These are phyloP conservation scores for Lasaia peninsularis DNA, from an alignment of 1,140 invertebrate genomes.

Conservation along the genomic window DNA sequence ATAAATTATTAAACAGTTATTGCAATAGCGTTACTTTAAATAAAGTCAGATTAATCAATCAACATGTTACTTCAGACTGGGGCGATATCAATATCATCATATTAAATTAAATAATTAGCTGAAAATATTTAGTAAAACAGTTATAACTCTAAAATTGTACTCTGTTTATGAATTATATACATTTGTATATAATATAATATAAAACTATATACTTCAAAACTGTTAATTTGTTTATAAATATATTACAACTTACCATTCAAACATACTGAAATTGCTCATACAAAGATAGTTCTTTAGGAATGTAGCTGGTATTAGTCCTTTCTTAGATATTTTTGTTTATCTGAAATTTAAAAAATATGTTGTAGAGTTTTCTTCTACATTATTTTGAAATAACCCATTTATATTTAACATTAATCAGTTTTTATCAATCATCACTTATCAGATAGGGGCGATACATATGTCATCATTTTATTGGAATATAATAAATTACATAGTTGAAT, in stretches of 20 bases:
- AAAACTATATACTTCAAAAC: too few species aligned
- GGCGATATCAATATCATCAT: conserved; percentile 38
- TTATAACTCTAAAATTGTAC: too few species aligned
- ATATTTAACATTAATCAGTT: conserved; percentile 24
- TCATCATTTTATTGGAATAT: conserved; percentile 27
- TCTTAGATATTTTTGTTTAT: too few species aligned
- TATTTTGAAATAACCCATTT: background rate
- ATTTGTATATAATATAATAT: too few species aligned
- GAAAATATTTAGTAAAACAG: too few species aligned
- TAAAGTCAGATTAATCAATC: conserved; percentile 25
- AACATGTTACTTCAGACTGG: conserved; percentile 26
- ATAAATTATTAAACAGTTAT: background rate
- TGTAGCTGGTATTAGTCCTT: too few species aligned
- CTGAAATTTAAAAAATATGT: background rate
- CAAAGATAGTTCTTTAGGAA: too few species aligned
- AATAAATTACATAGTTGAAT: too few species aligned
- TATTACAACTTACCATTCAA: background rate
- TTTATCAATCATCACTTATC: conserved; percentile 41
- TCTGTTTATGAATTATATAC: too few species aligned
- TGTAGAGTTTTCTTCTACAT: background rate
- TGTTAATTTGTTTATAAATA: too few species aligned
- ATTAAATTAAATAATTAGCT: background rate
- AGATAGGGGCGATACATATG: conserved; percentile 39
- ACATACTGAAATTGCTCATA: too few species aligned
- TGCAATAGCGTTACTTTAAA: background rate